phyloP scores from a whole-genome alignment of 2,113 vertebrate genomes.

The Stegastes partitus region DNA sequence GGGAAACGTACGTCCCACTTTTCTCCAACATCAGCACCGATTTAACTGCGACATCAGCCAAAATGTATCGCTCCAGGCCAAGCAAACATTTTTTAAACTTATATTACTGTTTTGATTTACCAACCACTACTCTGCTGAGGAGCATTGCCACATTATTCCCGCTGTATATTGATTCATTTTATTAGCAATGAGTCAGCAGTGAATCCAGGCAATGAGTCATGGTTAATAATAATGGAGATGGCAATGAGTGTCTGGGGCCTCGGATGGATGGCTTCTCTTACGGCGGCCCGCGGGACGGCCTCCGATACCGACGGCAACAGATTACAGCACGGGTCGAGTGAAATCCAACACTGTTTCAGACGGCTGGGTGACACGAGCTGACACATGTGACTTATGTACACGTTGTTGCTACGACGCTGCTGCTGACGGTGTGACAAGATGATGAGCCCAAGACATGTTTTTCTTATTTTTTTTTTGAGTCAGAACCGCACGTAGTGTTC shows the following conservation, averaged over 20 bases:
- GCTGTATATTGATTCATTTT: constrained; percentile 42
- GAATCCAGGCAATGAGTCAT: constrained; percentile 54
- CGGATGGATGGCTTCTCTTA: constrained; percentile 54
- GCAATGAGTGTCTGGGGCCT: constrained; percentile 49
- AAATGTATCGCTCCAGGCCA: no score
- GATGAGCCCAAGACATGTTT: no score
- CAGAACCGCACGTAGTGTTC: no score
- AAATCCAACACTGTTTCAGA: constrained; percentile 14
- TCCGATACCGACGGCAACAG: constrained; percentile 9
- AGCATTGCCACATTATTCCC: constrained; percentile 9
- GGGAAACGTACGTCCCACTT: no score
- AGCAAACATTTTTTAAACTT: no score
- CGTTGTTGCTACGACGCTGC: no score
- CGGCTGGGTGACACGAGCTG: constrained; percentile 17
- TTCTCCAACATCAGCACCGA: no score
- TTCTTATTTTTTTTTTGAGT: no score
- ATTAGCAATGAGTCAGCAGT: constrained; percentile 59
- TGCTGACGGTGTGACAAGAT: no score
- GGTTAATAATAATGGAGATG: constrained; percentile 60
- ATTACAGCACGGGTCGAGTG: constrained; percentile 46
- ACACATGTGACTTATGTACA: constrained; percentile 12
- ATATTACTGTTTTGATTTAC: constrained; percentile 8
- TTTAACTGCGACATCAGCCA: no score
- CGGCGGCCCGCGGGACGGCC: constrained; percentile 25
- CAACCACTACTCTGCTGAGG: not conserved